phyloP scores from a whole-genome alignment of 2,888 invertebrate genomes.

The Labia minor region DNA sequence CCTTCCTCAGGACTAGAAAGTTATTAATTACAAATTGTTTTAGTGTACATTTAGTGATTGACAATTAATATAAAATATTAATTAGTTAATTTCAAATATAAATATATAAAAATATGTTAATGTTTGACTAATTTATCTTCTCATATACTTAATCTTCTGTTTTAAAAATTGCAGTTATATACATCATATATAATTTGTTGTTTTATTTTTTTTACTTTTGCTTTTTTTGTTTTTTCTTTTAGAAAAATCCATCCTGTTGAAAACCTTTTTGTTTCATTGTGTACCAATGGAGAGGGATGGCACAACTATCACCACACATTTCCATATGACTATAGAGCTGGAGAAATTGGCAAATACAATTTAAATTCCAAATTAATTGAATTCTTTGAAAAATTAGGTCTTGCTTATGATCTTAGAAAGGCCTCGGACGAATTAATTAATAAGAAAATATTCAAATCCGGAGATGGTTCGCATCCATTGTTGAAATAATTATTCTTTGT shows the following conservation, averaged over 20 bases:
- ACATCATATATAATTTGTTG: no score
- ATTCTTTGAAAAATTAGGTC: slow-evolving; percentile 17
- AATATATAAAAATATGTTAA: no score
- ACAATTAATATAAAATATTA: no score
- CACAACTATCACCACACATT: slow-evolving; percentile 44
- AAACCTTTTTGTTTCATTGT: slow-evolving; percentile 17
- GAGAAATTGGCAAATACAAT: slow-evolving; percentile 40
- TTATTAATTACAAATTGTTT: no score
- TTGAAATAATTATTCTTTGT: no score
- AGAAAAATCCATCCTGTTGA: slow-evolving; percentile 21
- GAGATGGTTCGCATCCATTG: slow-evolving; percentile 19
- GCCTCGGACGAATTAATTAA: slow-evolving; percentile 13
- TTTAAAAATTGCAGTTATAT: no score
- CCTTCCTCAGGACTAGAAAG: no score
- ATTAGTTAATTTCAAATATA: no score
- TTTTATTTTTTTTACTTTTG: no score
- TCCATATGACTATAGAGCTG: slow-evolving; percentile 40
- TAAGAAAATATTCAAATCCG: slow-evolving; percentile 3
- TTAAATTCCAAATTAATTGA: slow-evolving; percentile 30
- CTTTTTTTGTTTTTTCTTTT: slow-evolving; percentile 33
- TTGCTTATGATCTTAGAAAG: slow-evolving; percentile 16
- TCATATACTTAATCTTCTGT: no score
- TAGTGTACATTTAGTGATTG: no score
- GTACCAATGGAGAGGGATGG: slow-evolving; percentile 35
- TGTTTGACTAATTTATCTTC: no score